Base-by-base conservation (phyloP, 2,888 invertebrate species). In the Elmis aenea region DNA sequence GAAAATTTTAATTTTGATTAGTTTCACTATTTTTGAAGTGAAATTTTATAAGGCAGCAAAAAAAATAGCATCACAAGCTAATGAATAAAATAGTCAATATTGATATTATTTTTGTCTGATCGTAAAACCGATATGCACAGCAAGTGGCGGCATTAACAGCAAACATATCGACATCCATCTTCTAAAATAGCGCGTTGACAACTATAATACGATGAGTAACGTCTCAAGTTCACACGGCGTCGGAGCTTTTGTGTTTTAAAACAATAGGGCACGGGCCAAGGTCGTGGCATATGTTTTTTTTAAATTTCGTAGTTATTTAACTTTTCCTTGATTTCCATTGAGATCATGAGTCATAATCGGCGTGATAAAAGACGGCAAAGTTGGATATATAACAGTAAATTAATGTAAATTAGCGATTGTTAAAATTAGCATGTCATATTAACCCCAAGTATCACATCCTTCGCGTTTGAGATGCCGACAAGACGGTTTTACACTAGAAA, bases 391-490 rank as follows among this genome's bases (percentile, higher is more conserved):
- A 54, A 51, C 55, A 46, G 43, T 57, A 62, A 65, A 67, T 64
- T 60, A 62, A 67, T 64, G 64, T 65, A 67, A 65, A 67, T 67
- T 67, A 62, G 62, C 59, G 53, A 57, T 57, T 55, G 52, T 57
- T 59, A 58, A 62, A 63, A 64, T 67, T 67, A 67, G 67, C 67
- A 66, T 67, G 65, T 62, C 58, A 43, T 55, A 61, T 62, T 61
- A 58, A 61, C 59, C 59, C 54, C 57, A 50, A 55, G 51, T 56
- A 58, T 54, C 58, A 59, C 54, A 59, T 58, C 57, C 58, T 57
- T 38, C 47, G 48, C 52, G 45, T 56, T 55, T 57, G 56, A 52
- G 50, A 51, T 50, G 50, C 52, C 53, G 54, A 38, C 39, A 38
- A 18, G 44, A 26, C 29, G 40, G 30, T 21, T 34, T 46, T 39